Evolutionary conservation across 2,888 invertebrate genomes (phyloP), one percentile per base, ranked within the genome.

Genomic region (Chrysolina haemoptera): DNA sequence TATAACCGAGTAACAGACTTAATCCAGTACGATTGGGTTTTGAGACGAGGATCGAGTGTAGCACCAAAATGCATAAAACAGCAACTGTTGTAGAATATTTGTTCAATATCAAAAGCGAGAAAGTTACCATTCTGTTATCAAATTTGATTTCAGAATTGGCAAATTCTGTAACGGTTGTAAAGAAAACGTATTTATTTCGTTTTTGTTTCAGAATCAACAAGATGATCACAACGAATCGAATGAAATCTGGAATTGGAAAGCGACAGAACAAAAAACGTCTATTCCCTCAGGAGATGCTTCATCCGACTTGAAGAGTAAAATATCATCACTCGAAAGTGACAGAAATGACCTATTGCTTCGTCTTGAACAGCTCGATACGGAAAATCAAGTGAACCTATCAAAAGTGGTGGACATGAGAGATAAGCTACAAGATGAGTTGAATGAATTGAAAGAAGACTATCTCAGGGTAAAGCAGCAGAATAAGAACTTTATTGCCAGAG

Each of bases 351-450:
- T 75, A 1, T n/a, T 75, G 46, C 16, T 27, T 10, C 77, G 80
- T 78, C 59, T 79, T 10, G 79, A 79, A 16, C 87, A 88, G 71
- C 78, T 88, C 1, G 88, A 89, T 79, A 75, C 79, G 10, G 88
- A 89, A 73, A 85, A 87, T 78, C 88, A 88, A 76, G 83, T 85
- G 68, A 87, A 87, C 68, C 83, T 85, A 12, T 84, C 84, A 27
- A 85, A 87, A 76, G 79, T 88, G 53, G 82, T 88, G 11, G 79
- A 77, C 14, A 82, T 88, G 41, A 86, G 85, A 76, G 86, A 86
- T 68, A 82, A 85, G 73, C 72, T 88, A n/a, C 86, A 86, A 59
- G 83, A 86, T 12, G 85, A 76, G 59, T 18, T 75, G 27, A 69
- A 66, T 16, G 68, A 68, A 10, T 20, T 69, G 20, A 71, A 71